These are phyloP conservation scores for Arion vulgaris DNA, from an alignment of 1,140 invertebrate species.

Conservation along the genomic window DNA sequence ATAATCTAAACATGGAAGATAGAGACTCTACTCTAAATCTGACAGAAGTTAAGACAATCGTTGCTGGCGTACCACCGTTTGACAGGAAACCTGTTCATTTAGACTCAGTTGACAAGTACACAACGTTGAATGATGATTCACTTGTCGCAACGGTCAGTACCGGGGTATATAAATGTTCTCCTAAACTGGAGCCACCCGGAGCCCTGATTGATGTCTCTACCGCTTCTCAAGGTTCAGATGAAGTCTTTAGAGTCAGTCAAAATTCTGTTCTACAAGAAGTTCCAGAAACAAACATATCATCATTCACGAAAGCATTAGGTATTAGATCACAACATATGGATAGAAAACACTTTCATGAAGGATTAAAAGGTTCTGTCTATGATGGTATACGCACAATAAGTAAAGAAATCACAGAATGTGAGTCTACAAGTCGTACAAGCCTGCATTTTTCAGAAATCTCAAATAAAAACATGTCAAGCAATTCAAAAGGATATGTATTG, in stretches of 20 bases:
- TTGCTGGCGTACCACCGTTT: neutral
- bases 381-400: neutral
- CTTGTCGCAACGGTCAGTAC: too few species aligned
- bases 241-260: neutral
- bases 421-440: neutral
- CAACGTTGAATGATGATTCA: too few species aligned
- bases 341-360: neutral
- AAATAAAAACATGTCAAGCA: neutral
- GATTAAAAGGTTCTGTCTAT: neutral
- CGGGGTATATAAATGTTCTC: too few species aligned
- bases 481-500: neutral
- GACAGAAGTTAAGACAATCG: neutral
- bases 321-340: neutral
- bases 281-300: neutral
- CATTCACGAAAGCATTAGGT: neutral
- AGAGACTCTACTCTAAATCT: neutral
- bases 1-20: conserved; percentile 21
- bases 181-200: neutral
- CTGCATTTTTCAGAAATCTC: neutral
- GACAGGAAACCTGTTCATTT: too few species aligned
- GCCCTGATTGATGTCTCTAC: neutral
- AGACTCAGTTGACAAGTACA: too few species aligned
- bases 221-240: neutral
- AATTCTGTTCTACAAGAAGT: neutral
- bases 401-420: neutral